Evolutionary conservation across 2,888 invertebrate species (phyloP).

Genomic region (Augiades crinisus): DNA sequence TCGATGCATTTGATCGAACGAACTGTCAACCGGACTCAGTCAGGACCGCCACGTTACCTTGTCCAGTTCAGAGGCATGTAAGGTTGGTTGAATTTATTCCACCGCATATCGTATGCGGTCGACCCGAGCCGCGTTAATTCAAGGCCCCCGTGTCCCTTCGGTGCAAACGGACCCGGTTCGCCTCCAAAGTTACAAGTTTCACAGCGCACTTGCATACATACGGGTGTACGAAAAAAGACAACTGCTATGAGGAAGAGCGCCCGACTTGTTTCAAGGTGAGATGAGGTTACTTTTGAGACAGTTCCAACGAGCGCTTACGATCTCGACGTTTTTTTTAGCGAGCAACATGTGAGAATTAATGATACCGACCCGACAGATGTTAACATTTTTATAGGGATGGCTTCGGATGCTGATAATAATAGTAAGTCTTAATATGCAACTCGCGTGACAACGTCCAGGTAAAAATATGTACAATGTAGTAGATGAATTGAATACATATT

Average conservation of each 20-base stretch:
- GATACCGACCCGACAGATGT: slow-evolving; percentile 7
- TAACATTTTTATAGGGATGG: not conserved
- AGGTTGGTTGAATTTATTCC: slow-evolving; percentile 49
- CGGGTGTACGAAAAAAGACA: slow-evolving; percentile 38
- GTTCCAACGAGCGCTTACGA: slow-evolving; percentile 25
- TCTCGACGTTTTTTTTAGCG: slow-evolving; percentile 9
- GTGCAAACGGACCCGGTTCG: slow-evolving; percentile 49
- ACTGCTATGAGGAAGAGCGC: slow-evolving; percentile 50
- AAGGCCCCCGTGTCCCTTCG: slow-evolving; percentile 66
- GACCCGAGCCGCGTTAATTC: slow-evolving; percentile 43
- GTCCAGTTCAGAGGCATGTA: slow-evolving; percentile 41
- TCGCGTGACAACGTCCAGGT: not conserved
- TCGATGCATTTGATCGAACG: slow-evolving; percentile 2
- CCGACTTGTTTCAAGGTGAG: slow-evolving; percentile 26
- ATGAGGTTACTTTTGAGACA: slow-evolving; percentile 31
- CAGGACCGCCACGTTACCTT: slow-evolving; percentile 42
- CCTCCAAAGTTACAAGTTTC: slow-evolving; percentile 47
- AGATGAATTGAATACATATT: no score
- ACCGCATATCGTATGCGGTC: slow-evolving; percentile 52
- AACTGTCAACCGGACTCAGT: slow-evolving; percentile 11
- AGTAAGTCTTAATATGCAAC: not conserved
- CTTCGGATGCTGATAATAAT: not conserved
- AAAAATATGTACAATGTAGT: not conserved
- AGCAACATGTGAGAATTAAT: slow-evolving; percentile 2
- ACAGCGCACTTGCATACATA: slow-evolving; percentile 23